These are phyloP conservation scores for Drosophila pegasa DNA, from an alignment of 2,888 invertebrate genomes.

Conservation along the genomic window DNA sequence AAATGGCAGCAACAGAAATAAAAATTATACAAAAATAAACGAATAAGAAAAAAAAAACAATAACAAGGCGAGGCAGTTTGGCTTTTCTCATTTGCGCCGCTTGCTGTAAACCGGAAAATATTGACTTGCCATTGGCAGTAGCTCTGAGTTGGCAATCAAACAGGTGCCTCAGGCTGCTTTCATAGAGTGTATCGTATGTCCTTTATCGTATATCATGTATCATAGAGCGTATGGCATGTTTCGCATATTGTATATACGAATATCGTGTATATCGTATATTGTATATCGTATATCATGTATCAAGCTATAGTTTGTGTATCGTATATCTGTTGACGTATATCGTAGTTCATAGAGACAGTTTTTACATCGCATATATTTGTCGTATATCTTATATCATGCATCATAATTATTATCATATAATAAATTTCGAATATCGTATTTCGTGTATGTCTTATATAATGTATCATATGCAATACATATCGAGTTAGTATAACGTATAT, in stretches of 20 bases:
- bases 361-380: no score
- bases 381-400: neutral
- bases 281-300: neutral
- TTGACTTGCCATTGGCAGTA: slow-evolving; percentile 19
- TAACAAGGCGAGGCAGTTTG: slow-evolving; percentile 25
- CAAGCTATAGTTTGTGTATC: neutral
- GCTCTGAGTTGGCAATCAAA: slow-evolving; percentile 14
- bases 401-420: no score
- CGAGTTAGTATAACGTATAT: no score
- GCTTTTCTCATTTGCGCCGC: slow-evolving; percentile 5
- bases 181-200: neutral
- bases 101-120: neutral
- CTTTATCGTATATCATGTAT: neutral
- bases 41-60: slow-evolving; percentile 27
- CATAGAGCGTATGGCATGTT: neutral
- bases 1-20: slow-evolving; percentile 1
- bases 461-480: no score
- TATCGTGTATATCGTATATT: neutral
- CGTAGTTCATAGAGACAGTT: no score
- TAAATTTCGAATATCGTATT: neutral
- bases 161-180: slow-evolving; percentile 18
- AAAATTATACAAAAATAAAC: neutral
- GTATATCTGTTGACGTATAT: neutral
- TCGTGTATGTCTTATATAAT: neutral
- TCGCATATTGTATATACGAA: neutral